These are phyloP conservation scores for Brachyhypopomus gauderio DNA, from an alignment of 2,113 vertebrate species.

Conservation along the genomic window DNA sequence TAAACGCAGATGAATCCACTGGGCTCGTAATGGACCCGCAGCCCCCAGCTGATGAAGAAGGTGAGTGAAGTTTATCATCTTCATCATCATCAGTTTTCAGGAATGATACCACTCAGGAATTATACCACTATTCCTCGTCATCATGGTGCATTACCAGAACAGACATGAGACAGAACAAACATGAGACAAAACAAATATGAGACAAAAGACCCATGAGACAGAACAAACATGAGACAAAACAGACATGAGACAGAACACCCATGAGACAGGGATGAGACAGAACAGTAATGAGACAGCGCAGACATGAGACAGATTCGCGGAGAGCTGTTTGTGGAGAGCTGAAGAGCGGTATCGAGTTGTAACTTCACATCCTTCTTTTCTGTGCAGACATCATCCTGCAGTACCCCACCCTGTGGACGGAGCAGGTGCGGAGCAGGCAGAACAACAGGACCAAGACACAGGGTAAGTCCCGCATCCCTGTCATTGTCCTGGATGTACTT, in stretches of 20 bases:
- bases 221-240: too few relatives aligned
- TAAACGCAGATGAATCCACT: constrained; percentile 95
- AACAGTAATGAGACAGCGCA: not conserved
- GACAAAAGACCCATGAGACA: not conserved
- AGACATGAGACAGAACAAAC: not conserved
- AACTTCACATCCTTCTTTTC: constrained; percentile 35
- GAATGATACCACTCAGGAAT: not conserved
- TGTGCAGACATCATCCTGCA: constrained; percentile 86
- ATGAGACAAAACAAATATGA: too few relatives aligned
- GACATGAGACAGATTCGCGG: too few relatives aligned
- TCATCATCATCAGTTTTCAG: not conserved
- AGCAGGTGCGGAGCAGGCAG: constrained; percentile 94
- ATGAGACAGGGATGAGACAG: too few relatives aligned
- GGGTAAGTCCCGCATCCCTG: constrained; percentile 73
- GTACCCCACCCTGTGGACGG: constrained; percentile 92
- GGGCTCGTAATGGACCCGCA: constrained; percentile 84
- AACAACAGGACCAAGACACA: constrained; percentile 89
- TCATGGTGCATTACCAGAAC: too few relatives aligned
- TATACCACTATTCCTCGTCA: too few relatives aligned
- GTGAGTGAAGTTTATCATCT: constrained; percentile 71
- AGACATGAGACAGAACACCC: not conserved
- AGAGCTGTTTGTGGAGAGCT: not conserved
- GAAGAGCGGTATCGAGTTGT: not conserved
- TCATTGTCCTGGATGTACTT: too few relatives aligned
- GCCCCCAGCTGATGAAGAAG: constrained; percentile 90